These are phyloP conservation scores for Scaptomyza caliginosa DNA, from an alignment of 2,888 invertebrate species.

Conservation along the genomic window DNA sequence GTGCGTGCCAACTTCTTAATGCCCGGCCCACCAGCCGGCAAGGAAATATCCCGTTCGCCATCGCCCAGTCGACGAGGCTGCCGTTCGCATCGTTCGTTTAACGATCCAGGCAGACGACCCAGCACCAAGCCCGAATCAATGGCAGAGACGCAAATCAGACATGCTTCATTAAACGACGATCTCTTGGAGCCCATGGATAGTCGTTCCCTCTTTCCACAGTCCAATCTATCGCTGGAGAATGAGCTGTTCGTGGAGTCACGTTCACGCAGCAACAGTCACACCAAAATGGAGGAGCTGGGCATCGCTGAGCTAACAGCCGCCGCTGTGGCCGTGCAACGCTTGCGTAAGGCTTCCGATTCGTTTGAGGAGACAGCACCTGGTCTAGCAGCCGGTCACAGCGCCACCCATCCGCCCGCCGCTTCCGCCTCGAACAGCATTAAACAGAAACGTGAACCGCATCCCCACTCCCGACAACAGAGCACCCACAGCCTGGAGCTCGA, in stretches of 20 bases:
- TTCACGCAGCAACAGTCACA: slow-evolving; percentile 84
- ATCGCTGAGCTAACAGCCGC: slow-evolving; percentile 70
- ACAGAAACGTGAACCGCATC: slow-evolving; percentile 78
- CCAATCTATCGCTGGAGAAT: slow-evolving; percentile 83
- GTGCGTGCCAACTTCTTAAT: slow-evolving; percentile 83
- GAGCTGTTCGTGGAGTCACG: slow-evolving; percentile 82
- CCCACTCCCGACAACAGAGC: slow-evolving; percentile 82
- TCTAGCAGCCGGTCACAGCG: slow-evolving; percentile 61
- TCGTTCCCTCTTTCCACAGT: slow-evolving; percentile 74
- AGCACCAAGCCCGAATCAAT: slow-evolving; percentile 81
- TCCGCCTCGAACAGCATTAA: slow-evolving; percentile 79
- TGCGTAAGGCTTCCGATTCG: slow-evolving; percentile 80
- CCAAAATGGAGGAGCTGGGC: slow-evolving; percentile 83
- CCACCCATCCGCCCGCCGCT: slow-evolving; percentile 69
- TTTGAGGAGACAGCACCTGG: slow-evolving; percentile 77
- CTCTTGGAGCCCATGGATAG: slow-evolving; percentile 78
- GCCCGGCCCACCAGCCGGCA: slow-evolving; percentile 79
- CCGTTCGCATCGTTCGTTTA: slow-evolving; percentile 84
- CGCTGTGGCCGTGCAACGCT: slow-evolving; percentile 64
- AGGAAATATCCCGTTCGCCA: slow-evolving; percentile 82
- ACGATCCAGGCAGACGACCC: slow-evolving; percentile 81
- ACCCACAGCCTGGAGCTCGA: slow-evolving; percentile 83
- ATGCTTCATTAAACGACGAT: slow-evolving; percentile 84
- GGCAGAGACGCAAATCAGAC: slow-evolving; percentile 82
- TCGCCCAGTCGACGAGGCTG: slow-evolving; percentile 83